phyloP scores from a whole-genome alignment of 2,113 vertebrate genomes.

The Trematocara zebra region DNA sequence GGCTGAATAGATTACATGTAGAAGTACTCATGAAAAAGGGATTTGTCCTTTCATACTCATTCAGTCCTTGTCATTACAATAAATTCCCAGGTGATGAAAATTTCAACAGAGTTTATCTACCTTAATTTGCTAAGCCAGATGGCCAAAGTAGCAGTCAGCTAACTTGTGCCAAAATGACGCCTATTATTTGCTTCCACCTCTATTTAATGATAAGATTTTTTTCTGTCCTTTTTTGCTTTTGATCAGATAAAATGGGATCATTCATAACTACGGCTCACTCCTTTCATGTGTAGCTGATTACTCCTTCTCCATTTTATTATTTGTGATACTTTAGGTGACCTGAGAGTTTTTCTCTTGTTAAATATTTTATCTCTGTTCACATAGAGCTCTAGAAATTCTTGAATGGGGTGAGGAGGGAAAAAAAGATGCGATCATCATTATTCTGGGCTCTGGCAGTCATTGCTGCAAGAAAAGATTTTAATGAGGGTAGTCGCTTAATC shows the following conservation, averaged over 20 bases:
- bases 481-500: background rate
- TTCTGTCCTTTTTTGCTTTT: background rate
- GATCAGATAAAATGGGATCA: background rate
- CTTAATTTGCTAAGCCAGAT: background rate
- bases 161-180: background rate
- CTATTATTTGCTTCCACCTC: background rate
- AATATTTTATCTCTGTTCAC: background rate
- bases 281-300: background rate
- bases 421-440: background rate
- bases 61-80: background rate
- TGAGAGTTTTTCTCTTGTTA: background rate
- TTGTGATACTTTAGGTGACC: background rate
- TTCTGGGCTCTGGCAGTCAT: background rate
- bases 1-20: slow-evolving; percentile 26
- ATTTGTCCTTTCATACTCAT: slow-evolving; percentile 12
- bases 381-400: background rate
- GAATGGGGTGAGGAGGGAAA: background rate
- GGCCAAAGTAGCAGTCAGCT: background rate
- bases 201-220: background rate
- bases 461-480: background rate
- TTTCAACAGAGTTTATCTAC: background rate
- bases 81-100: background rate
- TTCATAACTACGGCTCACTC: background rate
- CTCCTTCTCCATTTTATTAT: background rate
- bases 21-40: slow-evolving; percentile 8